A percentile compares a stretch with the other conserved stretches of the same genome.
Evolutionary conservation across 2,888 invertebrate genomes (phyloP).

Genomic region (Ochlodes sylvanus): DNA sequence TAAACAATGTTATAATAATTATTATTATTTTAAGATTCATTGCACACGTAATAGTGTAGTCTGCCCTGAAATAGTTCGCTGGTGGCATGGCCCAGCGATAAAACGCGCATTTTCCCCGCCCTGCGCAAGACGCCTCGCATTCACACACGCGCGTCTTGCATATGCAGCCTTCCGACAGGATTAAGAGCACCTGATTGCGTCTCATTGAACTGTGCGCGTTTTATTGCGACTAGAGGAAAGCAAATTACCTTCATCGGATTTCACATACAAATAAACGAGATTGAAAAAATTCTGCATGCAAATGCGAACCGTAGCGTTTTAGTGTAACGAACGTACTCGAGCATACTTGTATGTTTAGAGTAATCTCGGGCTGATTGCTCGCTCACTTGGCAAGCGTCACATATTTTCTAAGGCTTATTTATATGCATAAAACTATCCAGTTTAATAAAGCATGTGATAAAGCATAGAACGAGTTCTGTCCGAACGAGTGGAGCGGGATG

Average conservation of each 20-base stretch:
- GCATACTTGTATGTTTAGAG: conserved; percentile 13
- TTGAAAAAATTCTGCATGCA: conserved; percentile 24
- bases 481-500: conserved; percentile 15
- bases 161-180: conserved; percentile 46
- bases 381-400: conserved; percentile 23
- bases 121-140: conserved; percentile 49
- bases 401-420: conserved; percentile 21
- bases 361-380: conserved; percentile 24
- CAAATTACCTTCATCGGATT: conserved; percentile 42
- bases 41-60: neutral
- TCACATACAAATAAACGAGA: conserved; percentile 23
- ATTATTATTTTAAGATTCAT: too few relatives aligned
- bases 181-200: conserved; percentile 80
- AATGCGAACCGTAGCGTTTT: conserved; percentile 18
- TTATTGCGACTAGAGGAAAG: conserved; percentile 53
- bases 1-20: too few relatives aligned
- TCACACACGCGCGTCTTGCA: conserved; percentile 43
- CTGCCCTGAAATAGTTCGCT: conserved; percentile 21
- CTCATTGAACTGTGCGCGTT: conserved; percentile 64
- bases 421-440: conserved; percentile 28
- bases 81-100: conserved; percentile 51
- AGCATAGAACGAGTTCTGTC: conserved; percentile 5
- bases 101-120: conserved; percentile 59
- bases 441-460: conserved; percentile 19
- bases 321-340: conserved; percentile 19